Evolutionary conservation across 2,113 vertebrate species (phyloP), one percentile per base, ranked within the genome.

Genomic region (Sander vitreus): DNA sequence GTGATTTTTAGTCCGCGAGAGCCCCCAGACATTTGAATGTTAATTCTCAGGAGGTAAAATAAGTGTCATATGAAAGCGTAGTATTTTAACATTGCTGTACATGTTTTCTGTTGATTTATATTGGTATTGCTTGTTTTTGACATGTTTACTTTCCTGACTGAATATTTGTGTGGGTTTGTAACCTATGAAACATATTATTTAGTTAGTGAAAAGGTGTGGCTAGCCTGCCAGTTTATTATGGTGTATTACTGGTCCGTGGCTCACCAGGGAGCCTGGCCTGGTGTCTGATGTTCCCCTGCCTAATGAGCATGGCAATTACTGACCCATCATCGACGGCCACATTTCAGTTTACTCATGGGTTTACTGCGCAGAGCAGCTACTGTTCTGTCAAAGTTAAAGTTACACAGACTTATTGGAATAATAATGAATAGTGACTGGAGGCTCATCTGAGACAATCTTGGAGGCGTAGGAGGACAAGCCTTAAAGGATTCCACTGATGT

Each of bases 301-400:
- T 88, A 81, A 90, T 82, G 78, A 88, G 68, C 47, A 30, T 59
- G 48, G 51, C 70, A 78, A 70, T 78, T 81, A 88, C 86, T 78
- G 82, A 67, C 65, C 77, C 50, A 23, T 77, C 63, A 45, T 33
- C 72, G 73, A 84, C 63, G 47, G 47, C 67, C 67, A 71, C 79
- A 67, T 86, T 86, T 84, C 54, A 80, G 54, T 80, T 64, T 45
- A 53, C 60, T 70, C n/a, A 11, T 33, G 73, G 47, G 69, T 78
- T 81, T 79, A 36, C 71, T 57, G 18, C 73, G 76, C 45, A 2
- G 47, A 71, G 74, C 58, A 59, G 45, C 70, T 66, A 68, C 66
- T 69, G 48, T 69, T 79, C 66, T 54, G 64, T 74, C 25, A 78
- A 90, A 80, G 55, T 68, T 58, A 25, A 77, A 84, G 57, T 76